Evolutionary conservation across 2,888 invertebrate genomes (phyloP).

Genomic region (Pachycephus smyrnensis): DNA sequence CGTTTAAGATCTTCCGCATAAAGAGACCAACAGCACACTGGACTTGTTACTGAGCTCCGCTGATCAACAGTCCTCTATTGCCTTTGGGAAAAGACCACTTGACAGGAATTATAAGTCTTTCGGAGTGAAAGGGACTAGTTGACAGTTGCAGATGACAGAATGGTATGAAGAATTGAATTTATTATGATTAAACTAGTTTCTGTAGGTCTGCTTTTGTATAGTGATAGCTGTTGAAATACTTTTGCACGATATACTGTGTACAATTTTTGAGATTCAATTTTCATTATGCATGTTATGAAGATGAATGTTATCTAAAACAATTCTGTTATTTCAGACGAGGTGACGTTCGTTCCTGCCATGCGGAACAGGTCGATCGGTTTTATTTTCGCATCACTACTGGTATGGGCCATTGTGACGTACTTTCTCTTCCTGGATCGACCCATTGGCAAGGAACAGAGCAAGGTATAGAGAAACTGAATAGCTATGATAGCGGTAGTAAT

Average conservation of each 20-base stretch:
- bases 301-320: neutral
- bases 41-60: neutral
- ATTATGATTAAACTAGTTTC: neutral
- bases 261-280: neutral
- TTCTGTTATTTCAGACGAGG: constrained; percentile 44
- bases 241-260: neutral
- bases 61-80: neutral
- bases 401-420: constrained; percentile 72
- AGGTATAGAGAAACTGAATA: constrained; percentile 33
- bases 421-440: constrained; percentile 69
- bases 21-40: neutral
- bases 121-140: neutral
- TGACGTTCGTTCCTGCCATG: constrained; percentile 60
- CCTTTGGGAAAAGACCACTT: neutral
- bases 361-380: constrained; percentile 62
- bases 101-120: neutral
- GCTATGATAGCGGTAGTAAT: neutral
- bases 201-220: neutral
- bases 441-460: constrained; percentile 57
- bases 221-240: neutral
- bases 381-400: constrained; percentile 66
- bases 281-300: neutral
- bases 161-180: neutral
- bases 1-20: neutral
- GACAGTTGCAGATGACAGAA: neutral